Conservation (phyloP, 2,888 invertebrate species). For the Macropis europaea region DNA sequence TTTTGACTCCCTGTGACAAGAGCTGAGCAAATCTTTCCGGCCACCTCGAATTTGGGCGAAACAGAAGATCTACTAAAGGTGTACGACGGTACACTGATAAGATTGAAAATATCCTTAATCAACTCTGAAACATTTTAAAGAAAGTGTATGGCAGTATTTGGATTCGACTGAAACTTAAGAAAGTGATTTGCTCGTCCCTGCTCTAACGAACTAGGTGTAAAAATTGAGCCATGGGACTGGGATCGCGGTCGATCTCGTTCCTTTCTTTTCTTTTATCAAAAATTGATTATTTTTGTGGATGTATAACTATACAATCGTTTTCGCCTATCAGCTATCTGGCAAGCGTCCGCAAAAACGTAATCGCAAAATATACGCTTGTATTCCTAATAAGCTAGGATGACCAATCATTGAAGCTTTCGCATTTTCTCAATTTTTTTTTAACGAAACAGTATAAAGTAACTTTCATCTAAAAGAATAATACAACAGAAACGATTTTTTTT, state of each 20-base stretch:
- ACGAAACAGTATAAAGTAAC: background rate
- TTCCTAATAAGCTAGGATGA: constrained; percentile 57
- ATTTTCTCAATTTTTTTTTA: background rate
- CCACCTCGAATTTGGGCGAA: background rate
- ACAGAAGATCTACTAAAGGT: background rate
- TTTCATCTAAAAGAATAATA: background rate
- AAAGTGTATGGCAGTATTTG: constrained; percentile 26
- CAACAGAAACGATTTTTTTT: background rate
- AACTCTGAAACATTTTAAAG: background rate
- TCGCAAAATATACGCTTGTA: constrained; percentile 70
- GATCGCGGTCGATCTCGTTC: constrained; percentile 10
- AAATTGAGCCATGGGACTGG: constrained; percentile 41
- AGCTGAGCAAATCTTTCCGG: constrained; percentile 30
- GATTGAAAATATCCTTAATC: no score
- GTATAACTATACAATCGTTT: constrained; percentile 31
- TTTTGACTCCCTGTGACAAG: constrained; percentile 51
- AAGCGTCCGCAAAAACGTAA: constrained; percentile 63
- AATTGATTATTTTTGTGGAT: constrained; percentile 59
- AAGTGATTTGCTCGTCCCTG: constrained; percentile 38
- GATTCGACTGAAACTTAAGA: background rate
- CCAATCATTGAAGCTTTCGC: constrained; percentile 14
- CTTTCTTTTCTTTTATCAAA: constrained; percentile 44
- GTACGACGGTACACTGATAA: background rate
- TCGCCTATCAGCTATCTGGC: constrained; percentile 31
- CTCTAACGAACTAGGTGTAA: constrained; percentile 45